Base-by-base conservation (phyloP, 1,140 invertebrate species). In the Calephelis nemesis region DNA sequence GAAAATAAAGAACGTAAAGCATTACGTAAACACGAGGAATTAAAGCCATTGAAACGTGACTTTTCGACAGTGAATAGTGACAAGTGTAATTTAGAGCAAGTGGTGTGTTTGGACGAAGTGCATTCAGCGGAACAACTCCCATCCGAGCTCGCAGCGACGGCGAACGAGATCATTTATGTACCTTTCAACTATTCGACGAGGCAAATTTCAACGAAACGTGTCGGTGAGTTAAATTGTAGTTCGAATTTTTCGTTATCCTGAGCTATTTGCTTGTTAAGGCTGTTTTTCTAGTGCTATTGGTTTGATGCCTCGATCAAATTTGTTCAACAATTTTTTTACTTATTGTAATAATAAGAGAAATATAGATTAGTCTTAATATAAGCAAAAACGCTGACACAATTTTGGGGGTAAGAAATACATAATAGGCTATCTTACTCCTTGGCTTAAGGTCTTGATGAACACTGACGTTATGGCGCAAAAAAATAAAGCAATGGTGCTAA, bases 101-200 rank as follows among this genome's bases (percentile, higher is more conserved):
- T 91, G 70, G 77, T 95, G 72, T 95, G 94, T 84, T 86, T 94
- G 66, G 88, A 85, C n/a, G 93, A 95, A 79, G 77, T 95, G 45
- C 92, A 93, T 69, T 84, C 93, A 0, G 76, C 93, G 0, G 80
- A 84, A 6, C 92, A 92, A 74, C 87, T 95, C 64, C 93, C 93
- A 1, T 67, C 78, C 3, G 83, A 87, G 49, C 76, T 95, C n/a
- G 81, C 88, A 4, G 77, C 74, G 40, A 70, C 82, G 13, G 83
- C 93, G 12, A 93, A 95, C 67, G 87, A 93, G 45, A 93, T 84
- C 67, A 92, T 95, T 69, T 95, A 94, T 82, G 85, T 96, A 71
- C 93, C 94, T 11, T 95, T 95, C 77, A 93, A 93, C 79, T 93
- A 93, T 71, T 90, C 89, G 7, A 89, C 87, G 2, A 76, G 84